Evolutionary conservation across 1,140 invertebrate species (phyloP).

Genomic region (Micrasema minimum): DNA sequence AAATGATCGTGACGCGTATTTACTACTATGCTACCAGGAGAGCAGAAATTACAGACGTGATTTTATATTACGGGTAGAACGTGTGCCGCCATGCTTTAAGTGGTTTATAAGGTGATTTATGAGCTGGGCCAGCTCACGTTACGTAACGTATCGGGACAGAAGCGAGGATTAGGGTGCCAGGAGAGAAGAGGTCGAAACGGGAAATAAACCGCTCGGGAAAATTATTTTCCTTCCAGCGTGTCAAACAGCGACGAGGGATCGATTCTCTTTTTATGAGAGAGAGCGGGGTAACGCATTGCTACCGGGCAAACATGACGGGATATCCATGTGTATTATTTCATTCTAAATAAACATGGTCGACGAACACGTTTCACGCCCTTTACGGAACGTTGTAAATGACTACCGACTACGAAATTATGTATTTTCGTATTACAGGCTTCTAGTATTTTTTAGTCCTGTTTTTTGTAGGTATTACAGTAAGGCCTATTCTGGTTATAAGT

Average conservation of each 20-base stretch:
- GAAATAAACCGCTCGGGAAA: slow-evolving; percentile 37
- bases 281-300: background rate
- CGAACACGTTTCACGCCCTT: no score
- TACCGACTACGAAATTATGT: no score
- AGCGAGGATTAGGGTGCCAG: slow-evolving; percentile 46
- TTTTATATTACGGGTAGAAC: slow-evolving; percentile 36
- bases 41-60: slow-evolving; percentile 25
- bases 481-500: no score
- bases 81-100: slow-evolving; percentile 49
- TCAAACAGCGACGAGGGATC: slow-evolving; percentile 9
- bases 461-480: no score
- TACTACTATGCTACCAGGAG: slow-evolving; percentile 12
- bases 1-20: slow-evolving; percentile 13
- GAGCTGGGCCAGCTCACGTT: slow-evolving; percentile 40
- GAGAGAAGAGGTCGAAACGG: slow-evolving; percentile 23
- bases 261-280: slow-evolving; percentile 22
- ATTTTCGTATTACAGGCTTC: no score
- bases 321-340: no score
- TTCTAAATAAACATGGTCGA: no score
- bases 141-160: slow-evolving; percentile 36
- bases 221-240: slow-evolving; percentile 31
- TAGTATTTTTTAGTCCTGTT: no score
- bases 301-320: no score
- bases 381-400: no score
- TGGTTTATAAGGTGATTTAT: slow-evolving; percentile 54